These are phyloP conservation scores for Dissostichus mawsoni DNA, from an alignment of 2,113 vertebrate species.

Conservation along the genomic window DNA sequence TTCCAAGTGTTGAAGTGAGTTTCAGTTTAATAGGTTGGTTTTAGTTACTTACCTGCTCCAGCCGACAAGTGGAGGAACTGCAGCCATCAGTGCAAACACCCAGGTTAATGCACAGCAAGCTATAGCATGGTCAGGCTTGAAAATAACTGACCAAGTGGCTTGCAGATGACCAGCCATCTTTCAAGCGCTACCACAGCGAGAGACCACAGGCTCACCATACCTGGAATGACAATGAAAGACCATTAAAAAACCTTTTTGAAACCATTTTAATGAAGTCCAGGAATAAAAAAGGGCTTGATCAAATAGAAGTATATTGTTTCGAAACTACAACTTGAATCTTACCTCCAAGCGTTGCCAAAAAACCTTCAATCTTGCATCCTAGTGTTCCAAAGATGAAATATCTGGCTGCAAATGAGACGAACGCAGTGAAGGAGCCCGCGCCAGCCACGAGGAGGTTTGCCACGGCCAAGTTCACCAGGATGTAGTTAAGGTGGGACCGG, in stretches of 20 bases:
- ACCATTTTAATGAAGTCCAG: not conserved
- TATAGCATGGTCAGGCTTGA: constrained; percentile 80
- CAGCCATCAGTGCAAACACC: constrained; percentile 69
- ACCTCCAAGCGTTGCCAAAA: constrained; percentile 82
- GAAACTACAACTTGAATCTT: constrained; percentile 26
- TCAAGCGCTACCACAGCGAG: constrained; percentile 82
- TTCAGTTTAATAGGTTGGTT: not conserved
- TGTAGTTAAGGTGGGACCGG: constrained; percentile 86
- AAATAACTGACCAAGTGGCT: constrained; percentile 81
- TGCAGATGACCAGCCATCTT: constrained; percentile 84
- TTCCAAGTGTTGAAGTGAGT: not conserved
- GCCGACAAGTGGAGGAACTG: constrained; percentile 78
- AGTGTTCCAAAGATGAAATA: constrained; percentile 82
- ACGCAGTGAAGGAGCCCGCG: constrained; percentile 78
- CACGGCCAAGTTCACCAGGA: constrained; percentile 85
- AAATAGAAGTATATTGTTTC: not conserved
- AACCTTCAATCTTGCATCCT: constrained; percentile 85
- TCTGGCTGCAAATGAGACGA: constrained; percentile 70
- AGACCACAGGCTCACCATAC: constrained; percentile 85
- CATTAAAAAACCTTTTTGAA: not conserved
- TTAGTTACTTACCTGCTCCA: constrained; percentile 80
- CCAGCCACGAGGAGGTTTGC: constrained; percentile 83
- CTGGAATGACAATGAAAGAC: constrained; percentile 56
- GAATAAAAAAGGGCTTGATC: not conserved
- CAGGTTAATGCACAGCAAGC: constrained; percentile 80